These are phyloP conservation scores for Habrosyne pyritoides DNA, from an alignment of 2,888 invertebrate species.

Conservation along the genomic window DNA sequence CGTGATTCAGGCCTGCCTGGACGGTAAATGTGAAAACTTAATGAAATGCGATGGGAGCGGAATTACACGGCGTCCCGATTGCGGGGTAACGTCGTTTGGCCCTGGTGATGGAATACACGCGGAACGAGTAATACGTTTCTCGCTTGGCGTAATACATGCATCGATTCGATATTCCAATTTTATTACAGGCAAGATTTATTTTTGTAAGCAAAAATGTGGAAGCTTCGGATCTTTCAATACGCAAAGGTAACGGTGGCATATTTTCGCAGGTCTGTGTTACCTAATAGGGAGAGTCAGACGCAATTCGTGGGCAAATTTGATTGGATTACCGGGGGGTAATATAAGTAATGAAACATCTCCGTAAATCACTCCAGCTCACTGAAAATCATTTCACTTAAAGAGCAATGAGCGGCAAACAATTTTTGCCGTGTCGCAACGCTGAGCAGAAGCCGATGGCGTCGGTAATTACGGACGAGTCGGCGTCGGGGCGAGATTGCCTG, in stretches of 20 bases:
- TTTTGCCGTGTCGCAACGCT: constrained; percentile 22
- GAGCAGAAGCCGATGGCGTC: constrained; percentile 16
- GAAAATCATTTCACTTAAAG: neutral
- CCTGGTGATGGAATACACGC: constrained; percentile 39
- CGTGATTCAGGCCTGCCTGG: constrained; percentile 7
- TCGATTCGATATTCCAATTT: constrained; percentile 1
- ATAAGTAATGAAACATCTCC: neutral
- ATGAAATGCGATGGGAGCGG: constrained; percentile 30
- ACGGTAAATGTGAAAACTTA: constrained; percentile 42
- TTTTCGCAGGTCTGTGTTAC: neutral
- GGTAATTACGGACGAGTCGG: constrained; percentile 46
- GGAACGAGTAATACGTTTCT: constrained; percentile 36
- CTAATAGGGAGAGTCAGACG: too few species aligned
- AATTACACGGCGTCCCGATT: constrained; percentile 37
- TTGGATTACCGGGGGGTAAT: neutral
- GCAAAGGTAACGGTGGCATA: neutral
- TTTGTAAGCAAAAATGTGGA: neutral
- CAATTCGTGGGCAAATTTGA: neutral
- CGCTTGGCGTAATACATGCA: constrained; percentile 20
- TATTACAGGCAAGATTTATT: neutral
- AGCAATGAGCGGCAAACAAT: constrained; percentile 20
- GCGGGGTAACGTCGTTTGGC: constrained; percentile 45
- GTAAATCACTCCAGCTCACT: neutral
- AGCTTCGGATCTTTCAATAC: neutral
- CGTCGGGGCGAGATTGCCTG: constrained; percentile 71